Evolutionary conservation across 2,797 vertebrate species (phyloP).

Genomic region (Sebastolobus alascanus): DNA sequence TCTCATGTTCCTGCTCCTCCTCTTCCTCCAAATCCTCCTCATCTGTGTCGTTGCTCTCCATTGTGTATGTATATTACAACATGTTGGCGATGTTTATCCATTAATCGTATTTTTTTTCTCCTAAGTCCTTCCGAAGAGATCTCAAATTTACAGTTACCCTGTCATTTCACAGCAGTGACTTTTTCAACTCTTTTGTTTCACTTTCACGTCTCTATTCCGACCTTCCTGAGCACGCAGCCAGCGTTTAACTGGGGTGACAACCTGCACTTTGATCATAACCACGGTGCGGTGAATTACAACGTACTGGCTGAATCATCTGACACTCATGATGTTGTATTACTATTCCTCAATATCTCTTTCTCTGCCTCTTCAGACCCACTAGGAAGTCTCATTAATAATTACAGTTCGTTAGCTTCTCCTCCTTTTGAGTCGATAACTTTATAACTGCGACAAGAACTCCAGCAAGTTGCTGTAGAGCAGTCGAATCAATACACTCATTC

Average conservation of each 20-base stretch:
- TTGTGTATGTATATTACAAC: not conserved
- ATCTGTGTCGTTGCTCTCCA: not conserved
- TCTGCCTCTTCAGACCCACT: not conserved
- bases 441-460: not conserved
- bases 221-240: slow-evolving; percentile 7
- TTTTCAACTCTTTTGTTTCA: slow-evolving; percentile 44
- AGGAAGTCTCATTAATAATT: not conserved
- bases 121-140: not conserved
- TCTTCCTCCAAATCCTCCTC: not conserved
- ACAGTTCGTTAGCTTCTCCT: not conserved
- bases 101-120: not conserved
- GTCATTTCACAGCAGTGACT: slow-evolving; percentile 20
- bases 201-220: slow-evolving; percentile 15
- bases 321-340: slow-evolving; percentile 12
- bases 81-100: not conserved
- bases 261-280: slow-evolving; percentile 52
- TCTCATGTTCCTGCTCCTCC: not conserved
- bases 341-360: not conserved
- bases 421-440: not conserved
- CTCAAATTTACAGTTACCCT: not conserved
- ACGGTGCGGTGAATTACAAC: slow-evolving; percentile 39
- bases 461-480: slow-evolving; percentile 4
- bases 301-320: slow-evolving; percentile 27
- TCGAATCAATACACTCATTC: not conserved
- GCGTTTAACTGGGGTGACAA: slow-evolving; percentile 38